Percentiles rank a stretch among this genome's conserved stretches.
Conservation (phyloP, 1,140 invertebrate genomes). For the Drosophila mauritiana region DNA sequence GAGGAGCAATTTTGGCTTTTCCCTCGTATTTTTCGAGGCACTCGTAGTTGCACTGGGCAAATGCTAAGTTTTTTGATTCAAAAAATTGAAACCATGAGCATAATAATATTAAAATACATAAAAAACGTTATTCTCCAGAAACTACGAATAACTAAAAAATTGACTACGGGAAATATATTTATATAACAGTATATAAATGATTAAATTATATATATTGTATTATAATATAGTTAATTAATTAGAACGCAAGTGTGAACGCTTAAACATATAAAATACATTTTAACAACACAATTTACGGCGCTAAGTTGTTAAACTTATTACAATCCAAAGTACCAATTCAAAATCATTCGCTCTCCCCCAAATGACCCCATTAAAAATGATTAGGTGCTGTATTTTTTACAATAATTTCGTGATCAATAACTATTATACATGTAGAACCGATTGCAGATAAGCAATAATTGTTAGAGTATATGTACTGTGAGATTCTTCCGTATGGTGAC, state of each 20-base stretch:
- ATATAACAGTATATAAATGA: no score
- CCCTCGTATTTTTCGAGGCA: constrained; percentile 10
- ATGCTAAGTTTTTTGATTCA: background rate
- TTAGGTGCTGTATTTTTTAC: constrained; percentile 7
- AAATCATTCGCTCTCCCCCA: constrained; percentile 1
- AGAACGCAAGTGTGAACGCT: background rate
- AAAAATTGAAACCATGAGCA: background rate
- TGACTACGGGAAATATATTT: no score
- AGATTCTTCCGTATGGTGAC: constrained; percentile 28
- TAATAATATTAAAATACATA: no score
- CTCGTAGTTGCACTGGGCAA: constrained; percentile 52
- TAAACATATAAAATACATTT: background rate
- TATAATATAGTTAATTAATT: background rate
- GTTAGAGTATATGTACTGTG: constrained; percentile 1
- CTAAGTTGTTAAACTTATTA: background rate
- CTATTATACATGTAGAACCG: background rate
- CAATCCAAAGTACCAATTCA: background rate
- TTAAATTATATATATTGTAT: background rate
- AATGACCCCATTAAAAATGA: constrained; percentile 21
- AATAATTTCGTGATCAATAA: background rate
- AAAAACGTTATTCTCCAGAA: background rate
- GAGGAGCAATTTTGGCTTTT: constrained; percentile 60
- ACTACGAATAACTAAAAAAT: no score
- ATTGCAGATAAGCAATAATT: constrained; percentile 28
- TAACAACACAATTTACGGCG: background rate